Evolutionary conservation across 30 jellyfish, hydroid and myxozoan genomes (phyloP), one percentile per base, ranked within the genome.

Genomic region (Mastigias papua): DNA sequence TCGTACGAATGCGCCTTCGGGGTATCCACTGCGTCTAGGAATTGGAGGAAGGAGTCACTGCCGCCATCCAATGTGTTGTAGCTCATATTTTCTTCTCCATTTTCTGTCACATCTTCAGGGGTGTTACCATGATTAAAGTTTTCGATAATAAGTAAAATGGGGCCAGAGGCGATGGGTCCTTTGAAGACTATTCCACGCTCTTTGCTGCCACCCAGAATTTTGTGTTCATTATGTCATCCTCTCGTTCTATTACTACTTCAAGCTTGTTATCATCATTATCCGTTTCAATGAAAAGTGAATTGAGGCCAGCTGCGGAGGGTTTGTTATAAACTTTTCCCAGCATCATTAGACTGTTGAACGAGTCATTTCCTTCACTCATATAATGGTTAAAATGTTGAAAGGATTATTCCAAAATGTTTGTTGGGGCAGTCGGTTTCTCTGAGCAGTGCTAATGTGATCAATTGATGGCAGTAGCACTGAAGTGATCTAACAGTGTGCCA

Each of bases 291-390:
- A 65, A 65, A 7, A 65, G 76, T 65, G 76, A 65, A 65, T 37
- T 21, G 76, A 65, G 76, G 50, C 76, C 76, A 65, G 76, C 76
- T 6, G 76, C 50, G 11, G 76, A 16, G 76, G 76, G 76, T 32
- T 65, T 65, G 46, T 65, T 65, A 26, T 65, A 65, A 65, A 65
- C 76, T 3, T 37, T 65, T 65, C 46, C 46, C 48, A 26, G 50
- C 76, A 25, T 17, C 46, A 65, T 17, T 37, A 65, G 48, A 65
- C 19, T 17, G 76, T 65, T 20, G 42, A 65, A 46, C 76, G 76
- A 65, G 20, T 65, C 76, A 16, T 65, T 37, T 65, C 76, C 76
- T 32, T 65, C 76, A 32, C 76, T 65, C 46, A 21, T 0, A 65
- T 65, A 16, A 16, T 16, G 76, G 34, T 46, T 46, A 65, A 65